phyloP scores from a whole-genome alignment of 2,113 vertebrate species.

The Oplegnathus fasciatus region DNA sequence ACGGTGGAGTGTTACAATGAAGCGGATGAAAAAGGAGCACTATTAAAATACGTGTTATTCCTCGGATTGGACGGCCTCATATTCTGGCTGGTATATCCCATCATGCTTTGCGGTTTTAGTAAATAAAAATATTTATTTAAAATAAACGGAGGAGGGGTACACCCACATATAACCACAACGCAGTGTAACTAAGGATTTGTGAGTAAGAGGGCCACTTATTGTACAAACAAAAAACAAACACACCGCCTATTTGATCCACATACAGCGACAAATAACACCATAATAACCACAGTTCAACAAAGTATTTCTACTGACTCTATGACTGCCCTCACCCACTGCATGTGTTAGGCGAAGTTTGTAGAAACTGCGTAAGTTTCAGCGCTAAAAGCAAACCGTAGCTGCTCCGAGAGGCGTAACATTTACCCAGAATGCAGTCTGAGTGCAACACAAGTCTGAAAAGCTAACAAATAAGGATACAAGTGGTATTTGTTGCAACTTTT shows the following conservation, averaged over 20 bases:
- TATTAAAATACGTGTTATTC: neutral
- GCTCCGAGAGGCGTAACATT: neutral
- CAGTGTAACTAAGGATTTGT: neutral
- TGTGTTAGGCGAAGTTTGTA: no score
- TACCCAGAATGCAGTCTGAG: neutral
- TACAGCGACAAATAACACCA: neutral
- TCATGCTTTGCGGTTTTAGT: neutral
- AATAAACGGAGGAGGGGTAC: no score
- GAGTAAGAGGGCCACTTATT: no score
- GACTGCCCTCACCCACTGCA: neutral
- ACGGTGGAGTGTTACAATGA: no score
- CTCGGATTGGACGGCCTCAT: neutral
- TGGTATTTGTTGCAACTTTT: neutral
- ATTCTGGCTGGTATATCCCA: neutral
- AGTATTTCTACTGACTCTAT: neutral
- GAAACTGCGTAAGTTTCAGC: no score
- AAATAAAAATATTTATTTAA: neutral
- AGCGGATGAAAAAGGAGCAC: neutral
- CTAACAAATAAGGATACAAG: accelerated
- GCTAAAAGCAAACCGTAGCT: no score
- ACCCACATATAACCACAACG: neutral
- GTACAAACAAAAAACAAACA: neutral
- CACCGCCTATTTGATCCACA: neutral
- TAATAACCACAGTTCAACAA: no score
- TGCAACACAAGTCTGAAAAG: neutral